Evolutionary conservation across 2,797 vertebrate genomes (phyloP), one percentile per base, ranked within the genome.

Genomic region (Euphonia xanthogaster): DNA sequence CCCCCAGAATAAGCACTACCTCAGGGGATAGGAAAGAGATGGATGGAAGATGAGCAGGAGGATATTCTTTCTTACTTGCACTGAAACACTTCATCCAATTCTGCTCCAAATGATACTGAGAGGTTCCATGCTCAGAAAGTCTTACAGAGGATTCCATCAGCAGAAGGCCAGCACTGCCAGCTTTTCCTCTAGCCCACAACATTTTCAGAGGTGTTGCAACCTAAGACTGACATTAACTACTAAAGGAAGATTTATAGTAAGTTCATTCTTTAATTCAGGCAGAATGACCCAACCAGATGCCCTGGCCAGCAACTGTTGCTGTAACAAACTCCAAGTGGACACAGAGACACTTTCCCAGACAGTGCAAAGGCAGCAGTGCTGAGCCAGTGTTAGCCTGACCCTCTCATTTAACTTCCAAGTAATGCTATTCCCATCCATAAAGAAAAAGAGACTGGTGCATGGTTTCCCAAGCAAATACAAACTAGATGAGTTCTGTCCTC

Each of bases 21-120:
- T 28, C 27, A 39, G 31, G 19, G 17, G 20, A 51, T 25, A 22
- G 22, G 53, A 62, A 51, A 14, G 17, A 17, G 27, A 50, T 12
- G 8, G 31, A 40, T 0, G 6, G 40, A 39, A 71, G 10, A 66
- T 0, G 0, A 82, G 27, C 1, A 93, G 31, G 4, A 78, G 9
- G 3, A 53, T 28, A 3, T 4, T 42, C 50, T 40, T n/a, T 13
- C 39, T 50, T 25, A 31, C 27, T 40, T 40, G 7, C 25, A 23
- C 39, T 72, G 50, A 71, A 94, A 60, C 12, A 12, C 20, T 14
- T 7, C 1, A 58, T 33, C 17, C 14, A 55, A 3, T 50, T 63
- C 77, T 63, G 30, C 16, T 30, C n/a, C 74, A 63, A 45, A 74
- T 0, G 0, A 39, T 9, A 23, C 20, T 15, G 22, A n/a, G 18